These are phyloP conservation scores for Rotaria magnacalcarata DNA, from an alignment of 2,888 invertebrate species.

Conservation along the genomic window DNA sequence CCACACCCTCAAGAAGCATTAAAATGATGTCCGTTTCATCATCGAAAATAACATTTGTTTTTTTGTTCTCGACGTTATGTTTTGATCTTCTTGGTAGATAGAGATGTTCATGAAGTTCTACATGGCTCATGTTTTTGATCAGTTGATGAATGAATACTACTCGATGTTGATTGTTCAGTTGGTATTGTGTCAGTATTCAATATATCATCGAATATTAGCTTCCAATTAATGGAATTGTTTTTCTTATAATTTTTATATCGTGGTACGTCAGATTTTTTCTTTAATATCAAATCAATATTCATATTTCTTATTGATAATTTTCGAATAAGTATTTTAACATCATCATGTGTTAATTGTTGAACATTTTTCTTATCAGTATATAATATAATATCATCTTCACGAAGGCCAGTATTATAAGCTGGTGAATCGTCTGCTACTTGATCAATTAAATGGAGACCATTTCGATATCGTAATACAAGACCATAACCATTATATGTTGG, in stretches of 20 bases:
- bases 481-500: conserved; percentile 27
- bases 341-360: conserved; percentile 37
- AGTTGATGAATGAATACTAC: background rate
- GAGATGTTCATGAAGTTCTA: no score
- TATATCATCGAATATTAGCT: background rate
- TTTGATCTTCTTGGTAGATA: background rate
- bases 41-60: no score
- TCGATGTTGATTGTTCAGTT: background rate
- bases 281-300: background rate
- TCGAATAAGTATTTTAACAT: conserved; percentile 37
- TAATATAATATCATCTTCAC: conserved; percentile 41
- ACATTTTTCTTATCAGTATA: conserved; percentile 41
- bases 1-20: no score
- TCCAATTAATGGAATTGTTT: background rate
- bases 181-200: background rate
- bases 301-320: background rate
- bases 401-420: conserved; percentile 38
- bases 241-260: conserved; percentile 10
- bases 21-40: no score
- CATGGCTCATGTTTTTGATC: background rate
- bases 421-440: conserved; percentile 38
- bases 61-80: no score
- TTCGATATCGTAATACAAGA: conserved; percentile 3
- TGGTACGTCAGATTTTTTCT: background rate
- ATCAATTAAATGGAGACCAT: conserved; percentile 33